phyloP scores from a whole-genome alignment of 2,797 vertebrate genomes.

The Anomalospiza imberbis region DNA sequence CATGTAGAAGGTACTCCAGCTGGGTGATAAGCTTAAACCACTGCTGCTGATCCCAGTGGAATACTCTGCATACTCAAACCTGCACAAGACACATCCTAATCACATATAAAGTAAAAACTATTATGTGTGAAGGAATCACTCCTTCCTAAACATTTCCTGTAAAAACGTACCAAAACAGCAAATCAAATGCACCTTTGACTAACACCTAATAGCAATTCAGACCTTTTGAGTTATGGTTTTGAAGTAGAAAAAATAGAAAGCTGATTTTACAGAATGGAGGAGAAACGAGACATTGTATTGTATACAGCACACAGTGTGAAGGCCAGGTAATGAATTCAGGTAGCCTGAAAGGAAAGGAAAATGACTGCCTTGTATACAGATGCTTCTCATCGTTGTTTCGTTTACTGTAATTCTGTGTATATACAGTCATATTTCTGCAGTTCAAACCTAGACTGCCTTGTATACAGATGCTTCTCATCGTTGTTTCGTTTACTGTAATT shows the following conservation, averaged over 20 bases:
- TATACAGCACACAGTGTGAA: conserved; percentile 30
- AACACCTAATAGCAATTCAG: background rate
- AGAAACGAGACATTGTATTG: conserved; percentile 15
- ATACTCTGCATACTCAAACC: background rate
- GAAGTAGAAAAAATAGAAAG: conserved; percentile 41
- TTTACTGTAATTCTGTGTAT: background rate
- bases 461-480: background rate
- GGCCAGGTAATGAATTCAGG: conserved; percentile 53
- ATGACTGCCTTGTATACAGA: conserved; percentile 33
- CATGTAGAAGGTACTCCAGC: background rate
- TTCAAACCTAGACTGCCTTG: background rate
- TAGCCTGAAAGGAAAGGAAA: conserved; percentile 58
- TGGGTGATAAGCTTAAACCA: background rate
- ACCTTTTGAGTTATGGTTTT: conserved; percentile 27
- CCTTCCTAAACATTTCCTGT: background rate
- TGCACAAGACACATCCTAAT: background rate
- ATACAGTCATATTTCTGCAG: background rate
- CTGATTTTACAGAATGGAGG: conserved; percentile 12
- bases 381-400: background rate
- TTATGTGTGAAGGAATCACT: background rate
- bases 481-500: background rate
- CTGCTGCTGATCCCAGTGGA: background rate
- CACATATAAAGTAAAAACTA: background rate
- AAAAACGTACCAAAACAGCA: background rate
- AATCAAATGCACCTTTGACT: background rate